Base-by-base conservation (phyloP, 2,113 vertebrate species). In the Alouatta palliata region DNA sequence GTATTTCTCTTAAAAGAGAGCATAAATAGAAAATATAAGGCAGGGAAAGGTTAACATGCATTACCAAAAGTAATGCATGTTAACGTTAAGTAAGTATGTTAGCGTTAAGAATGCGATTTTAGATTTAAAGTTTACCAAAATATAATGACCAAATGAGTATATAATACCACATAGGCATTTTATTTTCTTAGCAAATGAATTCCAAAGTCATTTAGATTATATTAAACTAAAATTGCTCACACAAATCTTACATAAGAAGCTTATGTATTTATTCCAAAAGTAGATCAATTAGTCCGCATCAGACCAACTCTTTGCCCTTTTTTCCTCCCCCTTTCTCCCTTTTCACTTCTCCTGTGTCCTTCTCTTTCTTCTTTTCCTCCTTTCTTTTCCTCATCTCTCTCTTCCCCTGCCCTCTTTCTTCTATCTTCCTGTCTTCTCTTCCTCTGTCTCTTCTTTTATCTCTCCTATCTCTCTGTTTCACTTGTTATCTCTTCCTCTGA, bases 181-280 rank as follows among this genome's bases (percentile, higher is more conserved):
- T 66, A 81, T 70, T 83, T 80, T 91, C 37, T 64, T 76, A 86
- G 54, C 16, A 68, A 92, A 61, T 43, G 49, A 76, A 70, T 94
- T 1, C 11, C 37, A 80, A 94, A 86, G 35, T 40, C 1, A 6
- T 86, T 21, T 81, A 90, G 19, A 73, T 68, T 66, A 3, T 76
- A 43, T 45, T 79, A 94, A 87, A 71, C 12, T 64, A 17, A 58
- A 94, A 45, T 81, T 52, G 14, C 45, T 79, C 80, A 73, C 5
- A 66, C 8, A 73, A 81, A 61, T 88, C 37, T 71, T 47, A 89
- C 47, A 56, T 40, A 47, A 84, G 37, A 88, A 82, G n/a, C 5
- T 2, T 2, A 27, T 52, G 32, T 32, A 90, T 86, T 76, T 90
- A 54, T 94, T 76, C 27, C 5, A 32, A 87, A 95, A 13, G 5